phyloP scores from a whole-genome alignment of 2,888 invertebrate species.

The Morpho deidamia region DNA sequence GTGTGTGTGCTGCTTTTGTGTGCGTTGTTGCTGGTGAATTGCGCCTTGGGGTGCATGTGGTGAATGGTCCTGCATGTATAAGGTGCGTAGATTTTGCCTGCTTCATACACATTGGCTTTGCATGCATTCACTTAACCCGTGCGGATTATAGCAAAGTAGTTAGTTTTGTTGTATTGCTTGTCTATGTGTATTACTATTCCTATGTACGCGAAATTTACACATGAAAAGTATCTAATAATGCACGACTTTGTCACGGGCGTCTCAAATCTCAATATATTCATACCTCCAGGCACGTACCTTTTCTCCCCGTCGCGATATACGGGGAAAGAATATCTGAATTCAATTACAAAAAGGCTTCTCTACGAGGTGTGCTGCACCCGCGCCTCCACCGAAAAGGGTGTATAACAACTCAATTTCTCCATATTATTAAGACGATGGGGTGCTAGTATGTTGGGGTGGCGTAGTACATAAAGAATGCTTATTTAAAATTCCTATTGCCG shows the following conservation, averaged over 20 bases:
- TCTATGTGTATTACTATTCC: neutral
- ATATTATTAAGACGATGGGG: conserved; percentile 73
- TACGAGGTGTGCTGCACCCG: conserved; percentile 70
- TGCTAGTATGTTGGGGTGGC: conserved; percentile 62
- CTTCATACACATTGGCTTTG: too few species aligned
- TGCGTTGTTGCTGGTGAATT: too few species aligned
- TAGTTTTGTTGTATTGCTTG: too few species aligned
- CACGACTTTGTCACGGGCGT: conserved; percentile 37
- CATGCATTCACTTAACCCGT: too few species aligned
- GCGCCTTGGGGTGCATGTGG: too few species aligned
- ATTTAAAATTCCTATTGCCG: conserved; percentile 76
- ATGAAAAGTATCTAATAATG: conserved; percentile 36
- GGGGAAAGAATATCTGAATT: conserved; percentile 74
- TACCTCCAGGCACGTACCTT: conserved; percentile 38
- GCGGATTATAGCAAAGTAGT: too few species aligned
- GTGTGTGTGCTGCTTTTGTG: too few species aligned
- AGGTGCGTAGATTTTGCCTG: too few species aligned
- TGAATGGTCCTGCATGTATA: too few species aligned
- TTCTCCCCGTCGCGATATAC: conserved; percentile 63
- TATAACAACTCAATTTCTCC: conserved; percentile 77
- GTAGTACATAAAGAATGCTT: conserved; percentile 75
- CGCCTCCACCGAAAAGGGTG: conserved; percentile 71
- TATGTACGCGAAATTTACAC: neutral
- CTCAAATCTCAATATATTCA: conserved; percentile 55
- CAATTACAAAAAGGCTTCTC: conserved; percentile 77